Conservation (phyloP, 2,888 invertebrate species). For the Trissoscelio sp. region DNA sequence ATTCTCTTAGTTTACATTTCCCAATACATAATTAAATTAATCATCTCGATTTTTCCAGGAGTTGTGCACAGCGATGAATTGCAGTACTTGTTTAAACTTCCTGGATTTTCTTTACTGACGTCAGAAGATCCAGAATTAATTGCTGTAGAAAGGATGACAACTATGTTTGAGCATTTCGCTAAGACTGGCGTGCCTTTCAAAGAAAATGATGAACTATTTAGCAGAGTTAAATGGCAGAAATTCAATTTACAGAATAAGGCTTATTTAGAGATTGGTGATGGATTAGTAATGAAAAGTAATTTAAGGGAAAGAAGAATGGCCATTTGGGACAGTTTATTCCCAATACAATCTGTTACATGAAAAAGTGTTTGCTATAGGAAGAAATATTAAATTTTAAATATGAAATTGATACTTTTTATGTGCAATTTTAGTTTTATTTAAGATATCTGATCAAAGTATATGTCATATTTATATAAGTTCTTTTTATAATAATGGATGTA, state of each 20-base stretch:
- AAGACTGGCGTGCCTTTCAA: conserved; percentile 84
- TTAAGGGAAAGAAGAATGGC: conserved; percentile 81
- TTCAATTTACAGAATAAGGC: conserved; percentile 79
- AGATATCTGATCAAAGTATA: no score
- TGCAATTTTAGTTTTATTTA: no score
- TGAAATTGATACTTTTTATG: no score
- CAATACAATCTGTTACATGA: no score
- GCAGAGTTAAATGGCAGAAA: conserved; percentile 82
- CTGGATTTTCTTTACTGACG: conserved; percentile 77
- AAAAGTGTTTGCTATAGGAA: no score
- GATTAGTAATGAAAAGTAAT: conserved; percentile 80
- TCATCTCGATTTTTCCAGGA: no score
- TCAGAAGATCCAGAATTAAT: conserved; percentile 82
- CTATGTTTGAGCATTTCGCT: conserved; percentile 84
- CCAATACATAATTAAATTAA: no score
- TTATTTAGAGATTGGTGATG: conserved; percentile 83
- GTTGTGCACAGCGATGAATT: conserved; percentile 85
- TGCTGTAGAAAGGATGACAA: conserved; percentile 83
- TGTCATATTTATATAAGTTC: no score
- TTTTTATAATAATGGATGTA: no score
- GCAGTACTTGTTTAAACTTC: conserved; percentile 84
- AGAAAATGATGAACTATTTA: conserved; percentile 75
- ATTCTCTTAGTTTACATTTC: no score
- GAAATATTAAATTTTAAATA: no score
- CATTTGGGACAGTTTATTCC: conserved; percentile 83